Conservation (phyloP, 2,113 vertebrate genomes). For the Nannobrachium achirus region DNA sequence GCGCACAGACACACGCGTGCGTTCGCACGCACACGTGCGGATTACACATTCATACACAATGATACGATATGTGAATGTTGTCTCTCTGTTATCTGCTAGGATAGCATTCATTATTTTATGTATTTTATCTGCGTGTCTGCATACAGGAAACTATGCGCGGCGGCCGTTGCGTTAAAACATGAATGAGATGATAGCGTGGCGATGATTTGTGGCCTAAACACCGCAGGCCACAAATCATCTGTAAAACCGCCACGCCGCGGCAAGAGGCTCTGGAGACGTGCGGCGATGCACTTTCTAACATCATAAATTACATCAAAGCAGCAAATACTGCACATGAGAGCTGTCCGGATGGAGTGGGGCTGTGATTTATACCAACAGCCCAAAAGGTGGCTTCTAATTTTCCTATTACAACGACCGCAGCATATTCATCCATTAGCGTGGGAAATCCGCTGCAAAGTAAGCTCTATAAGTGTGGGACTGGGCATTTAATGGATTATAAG, state of each 20-base stretch:
- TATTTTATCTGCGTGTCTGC: constrained; percentile 59
- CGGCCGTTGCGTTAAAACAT: constrained; percentile 63
- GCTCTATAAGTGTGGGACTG: no score
- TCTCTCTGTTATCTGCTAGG: constrained; percentile 29
- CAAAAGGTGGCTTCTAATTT: constrained; percentile 6
- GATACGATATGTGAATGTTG: not conserved
- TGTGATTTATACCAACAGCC: constrained; percentile 53
- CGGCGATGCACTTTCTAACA: constrained; percentile 29
- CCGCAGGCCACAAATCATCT: constrained; percentile 61
- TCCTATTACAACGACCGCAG: constrained; percentile 24
- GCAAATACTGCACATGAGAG: constrained; percentile 53
- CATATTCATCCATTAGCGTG: constrained; percentile 32
- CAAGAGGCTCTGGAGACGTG: constrained; percentile 43
- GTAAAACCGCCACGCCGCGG: constrained; percentile 48
- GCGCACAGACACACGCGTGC: not conserved
- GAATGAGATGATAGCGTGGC: constrained; percentile 56
- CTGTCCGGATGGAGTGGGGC: constrained; percentile 23
- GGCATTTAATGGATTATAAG: no score
- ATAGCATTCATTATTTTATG: constrained; percentile 44
- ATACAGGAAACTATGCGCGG: constrained; percentile 60
- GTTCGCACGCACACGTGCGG: not conserved
- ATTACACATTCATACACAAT: not conserved
- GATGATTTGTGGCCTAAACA: no score
- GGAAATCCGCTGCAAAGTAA: no score
- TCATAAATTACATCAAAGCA: constrained; percentile 49